Base-by-base conservation (phyloP, 1,140 invertebrate species). In the Anastatus disparis region DNA sequence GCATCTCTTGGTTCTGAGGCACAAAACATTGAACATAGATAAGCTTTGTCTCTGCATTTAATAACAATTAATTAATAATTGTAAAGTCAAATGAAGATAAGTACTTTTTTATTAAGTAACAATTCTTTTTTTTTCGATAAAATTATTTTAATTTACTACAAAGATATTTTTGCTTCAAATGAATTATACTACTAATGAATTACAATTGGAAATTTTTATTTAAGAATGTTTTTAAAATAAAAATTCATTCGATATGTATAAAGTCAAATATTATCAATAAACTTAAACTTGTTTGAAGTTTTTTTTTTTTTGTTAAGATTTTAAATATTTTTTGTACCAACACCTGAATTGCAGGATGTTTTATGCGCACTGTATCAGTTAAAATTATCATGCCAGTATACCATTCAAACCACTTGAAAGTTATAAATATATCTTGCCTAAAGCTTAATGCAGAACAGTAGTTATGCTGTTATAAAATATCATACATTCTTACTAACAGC, bases 401-500 rank as follows among this genome's bases (percentile, higher is more conserved):
- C 67, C 72, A 76, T 75, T 76, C 64, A 68, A 78, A 77, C 67
- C 76, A 78, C 80, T 81, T 72, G 76, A 81, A n/a, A 71, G 69
- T 67, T 80, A 78, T 79, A 82, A 80, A 82, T 82, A 82, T 75
- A 81, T 76, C 74, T 69, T 64, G 55, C 70, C 58, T n/a, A 77
- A 72, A 78, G 76, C 66, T 46, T 73, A 74, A 74, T 74, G 74
- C 71, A 72, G 48, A 75, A 72, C 52, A 72, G 64, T 59, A 63
- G 68, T 53, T 65, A 72, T 70, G 68, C 46, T 40, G 64, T 66
- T 61, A 53, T 27, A 59, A 24, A 40, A 64, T 59, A 70, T 65
- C 31, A 48, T 2, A 69, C 12, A 38, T 24, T 48, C 13, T 24
- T 63, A 67, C 67, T 65, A 70, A 56, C 42, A 62, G 48, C 52